phyloP scores from a whole-genome alignment of 92 coral and sea anemone species.

The Nematostella vectensis region DNA sequence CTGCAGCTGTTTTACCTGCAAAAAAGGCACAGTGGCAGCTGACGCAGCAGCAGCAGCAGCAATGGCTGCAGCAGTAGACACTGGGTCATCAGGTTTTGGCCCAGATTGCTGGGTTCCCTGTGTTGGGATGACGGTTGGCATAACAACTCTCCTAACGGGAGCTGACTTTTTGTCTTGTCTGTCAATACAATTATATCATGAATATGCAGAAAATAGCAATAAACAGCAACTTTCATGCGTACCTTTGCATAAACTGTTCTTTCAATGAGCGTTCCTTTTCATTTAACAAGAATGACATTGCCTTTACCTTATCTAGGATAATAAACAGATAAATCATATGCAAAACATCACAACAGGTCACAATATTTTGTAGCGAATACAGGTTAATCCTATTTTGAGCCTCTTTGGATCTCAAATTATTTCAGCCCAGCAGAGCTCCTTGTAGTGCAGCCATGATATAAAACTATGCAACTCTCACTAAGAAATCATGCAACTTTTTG shows the following conservation, averaged over 20 bases:
- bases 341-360: too few species aligned
- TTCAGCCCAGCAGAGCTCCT: too few species aligned
- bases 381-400: too few species aligned
- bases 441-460: too few species aligned
- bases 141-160: conserved; percentile 69
- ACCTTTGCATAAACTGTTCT: conserved; percentile 77
- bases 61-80: conserved; percentile 70
- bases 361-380: too few species aligned
- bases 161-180: conserved; percentile 63
- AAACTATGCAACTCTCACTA: too few species aligned
- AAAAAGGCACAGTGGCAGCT: conserved; percentile 78
- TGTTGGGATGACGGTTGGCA: conserved; percentile 60
- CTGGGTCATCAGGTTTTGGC: conserved; percentile 30
- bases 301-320: conserved; percentile 21
- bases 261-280: conserved; percentile 69
- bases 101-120: conserved; percentile 11
- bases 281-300: conserved; percentile 49
- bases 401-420: too few species aligned
- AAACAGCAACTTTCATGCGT: too few species aligned
- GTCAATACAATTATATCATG: background rate
- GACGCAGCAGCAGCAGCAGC: conserved; percentile 88
- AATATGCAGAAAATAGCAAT: too few species aligned
- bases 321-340: too few species aligned
- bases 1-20: too few species aligned
- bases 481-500: too few species aligned